Evolutionary conservation across 2,888 invertebrate species (phyloP).

Genomic region (Nebria brevicollis): DNA sequence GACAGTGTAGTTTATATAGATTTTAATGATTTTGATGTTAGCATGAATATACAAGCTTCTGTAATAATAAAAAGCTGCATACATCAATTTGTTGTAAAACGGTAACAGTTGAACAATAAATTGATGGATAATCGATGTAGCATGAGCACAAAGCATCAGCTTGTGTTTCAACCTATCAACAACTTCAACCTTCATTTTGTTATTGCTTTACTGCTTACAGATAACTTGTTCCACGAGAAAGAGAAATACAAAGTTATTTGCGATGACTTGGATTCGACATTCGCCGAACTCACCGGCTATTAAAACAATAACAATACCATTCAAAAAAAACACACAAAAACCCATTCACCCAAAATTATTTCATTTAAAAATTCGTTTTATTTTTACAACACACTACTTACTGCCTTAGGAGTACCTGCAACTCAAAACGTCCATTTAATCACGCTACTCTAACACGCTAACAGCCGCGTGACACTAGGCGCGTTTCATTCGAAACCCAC

Average conservation of each 20-base stretch:
- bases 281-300: conserved; percentile 97
- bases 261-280: conserved; percentile 97
- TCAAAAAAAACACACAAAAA: conserved; percentile 43
- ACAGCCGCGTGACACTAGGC: too few relatives aligned
- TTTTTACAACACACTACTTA: conserved; percentile 28
- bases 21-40: neutral
- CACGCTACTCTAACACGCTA: too few relatives aligned
- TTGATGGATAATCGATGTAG: neutral
- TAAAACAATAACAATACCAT: conserved; percentile 66
- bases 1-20: too few relatives aligned
- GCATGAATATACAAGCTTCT: neutral
- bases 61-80: neutral
- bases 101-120: neutral
- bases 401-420: neutral
- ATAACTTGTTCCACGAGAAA: conserved; percentile 75
- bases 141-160: neutral
- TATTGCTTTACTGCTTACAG: conserved; percentile 59
- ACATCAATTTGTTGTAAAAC: neutral
- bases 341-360: conserved; percentile 31
- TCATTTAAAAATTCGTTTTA: conserved; percentile 28
- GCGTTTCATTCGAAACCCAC: too few relatives aligned
- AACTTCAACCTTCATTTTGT: neutral
- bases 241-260: conserved; percentile 97
- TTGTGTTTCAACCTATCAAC: neutral
- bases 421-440: neutral